Evolutionary conservation across 2,113 vertebrate genomes (phyloP).

Genomic region (Poecile atricapillus): DNA sequence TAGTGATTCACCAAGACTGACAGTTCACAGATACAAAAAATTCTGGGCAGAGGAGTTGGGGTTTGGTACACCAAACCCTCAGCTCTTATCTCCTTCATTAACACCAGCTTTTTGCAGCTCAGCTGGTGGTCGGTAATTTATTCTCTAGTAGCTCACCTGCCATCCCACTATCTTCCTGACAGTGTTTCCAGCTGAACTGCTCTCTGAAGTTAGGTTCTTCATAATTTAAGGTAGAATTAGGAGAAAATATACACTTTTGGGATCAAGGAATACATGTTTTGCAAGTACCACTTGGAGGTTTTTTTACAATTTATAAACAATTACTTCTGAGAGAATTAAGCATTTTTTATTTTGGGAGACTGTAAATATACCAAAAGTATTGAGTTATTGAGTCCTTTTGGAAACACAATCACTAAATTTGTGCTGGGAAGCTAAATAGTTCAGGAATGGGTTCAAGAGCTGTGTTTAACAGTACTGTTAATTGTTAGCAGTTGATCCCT

Average conservation of each 20-base stretch:
- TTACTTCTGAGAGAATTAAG: neutral
- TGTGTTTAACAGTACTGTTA: neutral
- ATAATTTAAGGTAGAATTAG: neutral
- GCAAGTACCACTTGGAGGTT: neutral
- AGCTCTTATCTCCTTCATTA: neutral
- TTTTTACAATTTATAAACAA: neutral
- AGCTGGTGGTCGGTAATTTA: neutral
- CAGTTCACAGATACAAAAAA: neutral
- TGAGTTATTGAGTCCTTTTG: neutral
- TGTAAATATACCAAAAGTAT: neutral
- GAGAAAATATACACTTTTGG: neutral
- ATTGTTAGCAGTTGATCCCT: slow-evolving; percentile 2
- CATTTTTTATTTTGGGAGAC: neutral
- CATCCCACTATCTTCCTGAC: neutral
- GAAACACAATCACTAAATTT: neutral
- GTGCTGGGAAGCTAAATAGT: neutral
- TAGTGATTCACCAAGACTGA: neutral
- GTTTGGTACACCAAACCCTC: neutral
- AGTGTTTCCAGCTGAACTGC: neutral
- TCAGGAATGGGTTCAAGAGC: neutral
- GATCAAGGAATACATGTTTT: neutral
- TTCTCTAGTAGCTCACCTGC: neutral
- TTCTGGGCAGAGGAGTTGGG: neutral
- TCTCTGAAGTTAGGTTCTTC: neutral
- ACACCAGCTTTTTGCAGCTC: neutral